Evolutionary conservation across 1,140 invertebrate genomes (phyloP).

Genomic region (Cherax quadricarinatus): DNA sequence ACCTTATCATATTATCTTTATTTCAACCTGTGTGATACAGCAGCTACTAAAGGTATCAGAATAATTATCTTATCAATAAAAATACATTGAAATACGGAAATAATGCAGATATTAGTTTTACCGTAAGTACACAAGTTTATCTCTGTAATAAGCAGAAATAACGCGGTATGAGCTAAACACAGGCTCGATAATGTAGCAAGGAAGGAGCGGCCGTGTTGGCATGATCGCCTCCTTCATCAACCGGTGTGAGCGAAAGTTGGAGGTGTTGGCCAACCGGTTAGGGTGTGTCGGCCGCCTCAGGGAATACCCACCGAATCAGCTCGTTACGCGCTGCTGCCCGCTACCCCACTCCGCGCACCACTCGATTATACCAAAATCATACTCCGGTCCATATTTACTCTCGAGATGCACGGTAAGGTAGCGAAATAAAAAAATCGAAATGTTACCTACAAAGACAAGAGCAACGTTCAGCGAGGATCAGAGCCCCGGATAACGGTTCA

Average conservation of each 20-base stretch:
- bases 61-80: too few relatives aligned
- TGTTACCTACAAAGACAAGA: too few relatives aligned
- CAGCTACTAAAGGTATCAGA: too few relatives aligned
- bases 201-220: not conserved
- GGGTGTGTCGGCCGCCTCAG: conserved; percentile 36
- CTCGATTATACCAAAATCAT: not conserved
- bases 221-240: not conserved
- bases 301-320: conserved; percentile 59
- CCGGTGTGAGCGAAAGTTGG: conserved; percentile 62
- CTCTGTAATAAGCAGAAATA: too few relatives aligned
- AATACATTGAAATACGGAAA: too few relatives aligned
- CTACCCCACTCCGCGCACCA: not conserved
- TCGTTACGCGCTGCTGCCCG: conserved; percentile 53
- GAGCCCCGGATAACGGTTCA: not conserved
- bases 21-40: not conserved
- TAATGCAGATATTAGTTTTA: too few relatives aligned
- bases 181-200: not conserved
- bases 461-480: not conserved
- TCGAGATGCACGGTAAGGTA: not conserved
- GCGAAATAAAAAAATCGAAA: too few relatives aligned
- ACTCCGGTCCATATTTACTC: not conserved
- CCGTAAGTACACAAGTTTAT: too few relatives aligned
- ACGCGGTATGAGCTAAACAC: too few relatives aligned
- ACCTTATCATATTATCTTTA: not conserved
- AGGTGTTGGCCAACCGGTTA: conserved; percentile 44